A percentile compares a stretch with the other conserved stretches of the same genome.
phyloP scores from a whole-genome alignment of 2,888 invertebrate genomes.

The Nycteola revayana region DNA sequence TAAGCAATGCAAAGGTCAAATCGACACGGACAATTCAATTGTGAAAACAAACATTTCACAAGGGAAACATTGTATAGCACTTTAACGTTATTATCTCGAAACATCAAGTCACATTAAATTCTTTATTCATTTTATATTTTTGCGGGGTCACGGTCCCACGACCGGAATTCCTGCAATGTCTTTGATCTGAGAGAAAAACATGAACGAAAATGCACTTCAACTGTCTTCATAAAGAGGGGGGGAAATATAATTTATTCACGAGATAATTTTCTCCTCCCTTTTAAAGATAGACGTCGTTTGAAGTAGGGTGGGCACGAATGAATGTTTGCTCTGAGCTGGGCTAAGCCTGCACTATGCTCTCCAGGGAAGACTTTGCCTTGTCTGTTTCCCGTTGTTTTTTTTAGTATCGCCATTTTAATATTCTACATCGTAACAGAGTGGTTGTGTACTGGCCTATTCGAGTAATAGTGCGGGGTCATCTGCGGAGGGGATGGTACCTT shows the following conservation, averaged over 20 bases:
- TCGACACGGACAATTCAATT: slow-evolving; percentile 60
- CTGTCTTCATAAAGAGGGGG: slow-evolving; percentile 79
- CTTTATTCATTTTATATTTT: slow-evolving; percentile 75
- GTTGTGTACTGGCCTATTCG: slow-evolving; percentile 15
- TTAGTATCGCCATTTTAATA: slow-evolving; percentile 30
- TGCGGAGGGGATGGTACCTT: slow-evolving; percentile 2
- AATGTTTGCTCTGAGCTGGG: slow-evolving; percentile 62
- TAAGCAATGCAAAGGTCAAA: slow-evolving; percentile 38
- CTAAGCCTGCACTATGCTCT: slow-evolving; percentile 39
- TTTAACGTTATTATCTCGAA: slow-evolving; percentile 70
- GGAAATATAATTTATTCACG: slow-evolving; percentile 81
- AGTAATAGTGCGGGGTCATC: slow-evolving; percentile 21
- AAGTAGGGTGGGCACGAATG: slow-evolving; percentile 64
- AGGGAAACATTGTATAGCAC: slow-evolving; percentile 64
- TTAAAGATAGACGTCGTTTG: slow-evolving; percentile 65
- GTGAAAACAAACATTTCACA: slow-evolving; percentile 65
- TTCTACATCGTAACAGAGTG: slow-evolving; percentile 20
- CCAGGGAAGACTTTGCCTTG: slow-evolving; percentile 41
- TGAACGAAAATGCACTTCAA: slow-evolving; percentile 78
- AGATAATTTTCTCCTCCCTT: slow-evolving; percentile 80
- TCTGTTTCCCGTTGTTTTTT: slow-evolving; percentile 34
- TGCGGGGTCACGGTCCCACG: slow-evolving; percentile 64
- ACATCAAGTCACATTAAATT: slow-evolving; percentile 79
- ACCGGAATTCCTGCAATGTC: slow-evolving; percentile 69
- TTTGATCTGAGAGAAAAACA: slow-evolving; percentile 76